Base-by-base conservation (phyloP, 1,140 invertebrate genomes). In the Gonioctena quinquepunctata region DNA sequence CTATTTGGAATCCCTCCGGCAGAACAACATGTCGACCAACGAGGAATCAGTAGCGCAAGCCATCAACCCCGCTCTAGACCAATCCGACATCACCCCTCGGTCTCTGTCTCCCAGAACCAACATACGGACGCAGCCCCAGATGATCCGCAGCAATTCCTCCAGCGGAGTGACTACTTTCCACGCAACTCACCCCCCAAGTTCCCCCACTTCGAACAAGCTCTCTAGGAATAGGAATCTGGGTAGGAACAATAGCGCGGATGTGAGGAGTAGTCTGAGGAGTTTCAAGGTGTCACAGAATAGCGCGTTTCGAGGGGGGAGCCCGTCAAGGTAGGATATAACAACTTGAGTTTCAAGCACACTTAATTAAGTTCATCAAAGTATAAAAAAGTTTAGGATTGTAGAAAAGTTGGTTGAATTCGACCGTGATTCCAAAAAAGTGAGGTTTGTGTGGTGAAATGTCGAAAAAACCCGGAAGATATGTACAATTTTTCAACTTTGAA, bases 1-100 rank as follows among this genome's bases (percentile, higher is more conserved):
- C 0, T 99, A 96, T 83, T 84, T 99, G 13, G 96, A 98, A 79
- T 98, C 96, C 0, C 83, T 98, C 68, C 87, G 93, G 28, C 92
- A 94, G 75, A 93, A 89, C 78, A 91, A 91, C n/a, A 86, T 87
- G 27, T 85, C 85, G 19, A 83, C 81, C 66, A 85, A 86, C 65
- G 88, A 89, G 42, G 88, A 88, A 33, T 74, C 76, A 25, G 48
- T 22, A 3, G n/a, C 23, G 1, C 77, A 71, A 73, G 52, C 71
- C 57, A 72, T 84, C 68, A 78, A 83, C 66, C 73, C 81, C 65
- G 54, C 80, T 71, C 64, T 79, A 77, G 66, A 79, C 70, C 56
- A 79, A 72, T 26, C 75, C 67, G 66, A 77, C 76, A 59, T 74
- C 54, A 65, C 73, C 23, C 72, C 75, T 16, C 50, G 81, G 19